Conservation (phyloP, 2,888 invertebrate genomes). For the Meliscaeva auricollis region DNA sequence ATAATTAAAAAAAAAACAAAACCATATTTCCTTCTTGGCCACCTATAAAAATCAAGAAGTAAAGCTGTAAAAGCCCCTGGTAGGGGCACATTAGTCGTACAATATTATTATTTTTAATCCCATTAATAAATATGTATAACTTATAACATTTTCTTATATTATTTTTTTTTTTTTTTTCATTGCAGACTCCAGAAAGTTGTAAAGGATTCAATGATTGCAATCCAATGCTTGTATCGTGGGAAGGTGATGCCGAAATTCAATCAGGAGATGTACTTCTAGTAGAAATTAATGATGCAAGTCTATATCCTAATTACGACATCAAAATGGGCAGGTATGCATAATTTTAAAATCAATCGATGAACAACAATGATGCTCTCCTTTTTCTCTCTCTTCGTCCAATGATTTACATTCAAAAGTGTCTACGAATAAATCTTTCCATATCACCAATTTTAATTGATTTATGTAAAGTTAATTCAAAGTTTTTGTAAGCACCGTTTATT, state of each 20-base stretch:
- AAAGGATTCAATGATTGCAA: slow-evolving; percentile 85
- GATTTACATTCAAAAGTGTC: not conserved
- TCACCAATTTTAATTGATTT: not conserved
- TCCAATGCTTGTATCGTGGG: slow-evolving; percentile 87
- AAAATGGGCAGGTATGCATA: slow-evolving; percentile 80
- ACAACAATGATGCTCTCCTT: not conserved
- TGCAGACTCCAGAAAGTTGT: slow-evolving; percentile 83
- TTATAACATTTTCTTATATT: not conserved
- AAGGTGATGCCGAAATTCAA: slow-evolving; percentile 88
- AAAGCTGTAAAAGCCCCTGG: too few species aligned
- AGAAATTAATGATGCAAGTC: slow-evolving; percentile 88
- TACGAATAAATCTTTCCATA: not conserved
- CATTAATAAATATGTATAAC: not conserved
- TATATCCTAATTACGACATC: slow-evolving; percentile 82
- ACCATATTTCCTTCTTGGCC: too few species aligned
- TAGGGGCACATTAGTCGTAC: too few species aligned
- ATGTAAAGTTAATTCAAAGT: not conserved
- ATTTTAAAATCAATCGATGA: not conserved
- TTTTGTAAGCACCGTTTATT: not conserved
- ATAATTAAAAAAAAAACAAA: too few species aligned
- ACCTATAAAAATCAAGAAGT: too few species aligned
- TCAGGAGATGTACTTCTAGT: slow-evolving; percentile 90
- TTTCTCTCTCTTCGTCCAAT: not conserved
- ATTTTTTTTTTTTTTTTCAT: slow-evolving; percentile 20
- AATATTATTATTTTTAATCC: too few species aligned